Base-by-base conservation (phyloP, 1,140 invertebrate species). In the Ridgeia piscesae region DNA sequence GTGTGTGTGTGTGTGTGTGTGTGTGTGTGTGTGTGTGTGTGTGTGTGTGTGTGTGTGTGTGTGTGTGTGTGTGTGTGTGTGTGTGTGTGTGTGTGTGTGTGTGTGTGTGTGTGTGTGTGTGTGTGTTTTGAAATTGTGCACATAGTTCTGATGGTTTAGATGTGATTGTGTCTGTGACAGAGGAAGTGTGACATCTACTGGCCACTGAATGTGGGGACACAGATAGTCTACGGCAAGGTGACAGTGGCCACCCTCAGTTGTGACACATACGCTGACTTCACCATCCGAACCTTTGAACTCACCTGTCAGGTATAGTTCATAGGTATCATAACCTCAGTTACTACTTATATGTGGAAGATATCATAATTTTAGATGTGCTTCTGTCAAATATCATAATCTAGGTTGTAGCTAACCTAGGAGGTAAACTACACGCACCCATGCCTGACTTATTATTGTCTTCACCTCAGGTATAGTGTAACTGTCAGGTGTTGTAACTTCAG, bases 171-270 rank as follows among this genome's bases (percentile, higher is more conserved):
- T 77, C 58, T 77, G 58, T 77, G 2, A 14, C 89, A 92, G 91
- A 58, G 58, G 35, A 92, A 92, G 91, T 92, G 91, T 48, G 91
- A 92, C 17, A 58, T 33, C n/a, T 92, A 92, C 58, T 92, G 91
- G 91, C 91, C 91, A 11, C n/a, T 88, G 33, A 92, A 9, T 1
- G 48, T 89, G 8, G 33, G 58, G 17, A 35, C 48, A 8, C 33
- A 77, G 58, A 77, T 21, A 77, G 58, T 77, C 58, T 77, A 77
- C 58, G 17, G 58, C 58, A 8, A 31, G 58, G 58, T 77, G 58
- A 77, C 58, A 77, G 58, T 77, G 58, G 58, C 27, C 2, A 77
- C 58, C 4, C 58, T 77, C 58, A 77, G 58, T 77, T 77, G 58
- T 77, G 58, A 77, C 58, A 21, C 27, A 21, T 77, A 77, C 58